Base-by-base conservation (phyloP, 2,888 invertebrate genomes). In the Ectobius pallidus region DNA sequence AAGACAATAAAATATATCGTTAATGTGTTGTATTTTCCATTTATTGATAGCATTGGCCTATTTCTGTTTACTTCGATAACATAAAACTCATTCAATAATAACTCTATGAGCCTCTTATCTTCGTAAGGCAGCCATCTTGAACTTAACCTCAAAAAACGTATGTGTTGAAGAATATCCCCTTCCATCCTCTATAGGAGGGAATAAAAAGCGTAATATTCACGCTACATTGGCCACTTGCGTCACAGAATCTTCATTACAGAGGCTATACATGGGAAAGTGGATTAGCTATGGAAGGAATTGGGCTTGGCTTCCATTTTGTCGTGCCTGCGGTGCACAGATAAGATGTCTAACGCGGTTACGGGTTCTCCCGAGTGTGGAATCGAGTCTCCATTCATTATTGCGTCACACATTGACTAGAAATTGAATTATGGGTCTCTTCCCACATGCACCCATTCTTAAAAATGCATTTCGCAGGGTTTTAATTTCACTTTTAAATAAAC, bases 201-300 rank as follows among this genome's bases (percentile, higher is more conserved):
- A n/a, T n/a, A n/a, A n/a, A 25, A 25, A 22, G 52, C 25, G 25
- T 39, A 46, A 72, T 68, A 68, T 72, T 68, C 68, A 69, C 72
- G 44, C 61, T 69, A 61, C 72, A 72, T 72, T 69, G 34, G 20
- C 46, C 55, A 63, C 42, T 68, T 44, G 58, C 72, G 69, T 72
- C 72, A 72, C n/a, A 67, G 49, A 34, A 34, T 18, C 25, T 39
- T 27, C 71, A 27, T 49, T 71, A 42, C 18, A 22, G 58, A 70
- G n/a, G n/a, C 30, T 30, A 58, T 58, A 22, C 30, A 58, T 58
- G 30, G 58, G 58, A 58, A 58, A 58, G 30, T 58, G 58, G 58
- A 58, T 58, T 58, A 58, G 25, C 30, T 58, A 16, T n/a, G 58
- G n/a, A 58, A 58, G 30, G 58, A 58, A 58, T 30, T 27, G 27